Conservation (phyloP, 2,888 invertebrate species). For the Nemotelus pantherinus region DNA sequence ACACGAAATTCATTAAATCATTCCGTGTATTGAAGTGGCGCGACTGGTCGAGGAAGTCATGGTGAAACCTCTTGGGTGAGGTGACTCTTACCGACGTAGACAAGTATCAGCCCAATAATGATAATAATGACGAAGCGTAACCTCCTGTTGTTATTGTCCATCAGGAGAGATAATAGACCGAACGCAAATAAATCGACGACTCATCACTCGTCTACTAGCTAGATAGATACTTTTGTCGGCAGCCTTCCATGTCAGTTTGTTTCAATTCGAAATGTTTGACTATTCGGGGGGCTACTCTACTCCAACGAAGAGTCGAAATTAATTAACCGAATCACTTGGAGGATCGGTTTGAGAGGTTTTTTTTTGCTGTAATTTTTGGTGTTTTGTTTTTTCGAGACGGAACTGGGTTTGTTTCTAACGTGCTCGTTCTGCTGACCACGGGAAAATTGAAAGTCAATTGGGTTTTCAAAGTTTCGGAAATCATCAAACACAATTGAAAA, state of each 20-base stretch:
- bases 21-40: neutral
- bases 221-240: constrained; percentile 29
- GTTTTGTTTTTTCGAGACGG: neutral
- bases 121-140: constrained; percentile 33
- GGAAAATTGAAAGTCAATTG: neutral
- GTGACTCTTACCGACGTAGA: too few species aligned
- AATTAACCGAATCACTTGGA: constrained; percentile 31
- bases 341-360: constrained; percentile 23
- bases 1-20: constrained; percentile 31
- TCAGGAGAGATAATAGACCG: constrained; percentile 30
- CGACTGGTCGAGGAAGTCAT: neutral
- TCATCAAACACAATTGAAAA: neutral
- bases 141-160: constrained; percentile 33
- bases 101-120: constrained; percentile 24
- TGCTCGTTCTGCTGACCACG: neutral
- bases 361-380: neutral
- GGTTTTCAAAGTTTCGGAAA: neutral
- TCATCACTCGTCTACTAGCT: constrained; percentile 18
- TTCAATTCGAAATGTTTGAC: constrained; percentile 2
- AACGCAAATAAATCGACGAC: constrained; percentile 39
- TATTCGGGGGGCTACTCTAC: too few species aligned
- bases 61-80: neutral
- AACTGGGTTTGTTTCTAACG: neutral
- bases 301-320: constrained; percentile 17
- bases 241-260: constrained; percentile 21